Conservation (phyloP, 1,140 invertebrate species). For the Eubasilissa regina region DNA sequence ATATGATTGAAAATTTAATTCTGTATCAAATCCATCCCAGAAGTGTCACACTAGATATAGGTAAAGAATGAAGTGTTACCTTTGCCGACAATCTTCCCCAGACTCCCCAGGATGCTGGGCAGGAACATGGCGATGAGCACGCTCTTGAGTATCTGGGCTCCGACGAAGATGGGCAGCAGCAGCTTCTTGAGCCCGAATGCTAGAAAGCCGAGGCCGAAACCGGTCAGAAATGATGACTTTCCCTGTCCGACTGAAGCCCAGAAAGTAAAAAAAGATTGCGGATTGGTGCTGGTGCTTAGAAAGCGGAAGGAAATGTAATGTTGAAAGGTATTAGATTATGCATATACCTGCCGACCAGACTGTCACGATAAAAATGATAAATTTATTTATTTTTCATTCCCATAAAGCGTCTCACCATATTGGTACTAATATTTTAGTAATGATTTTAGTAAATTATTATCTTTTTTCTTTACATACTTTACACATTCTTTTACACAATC, state of each 20-base stretch:
- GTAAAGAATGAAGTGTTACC: conserved; percentile 68
- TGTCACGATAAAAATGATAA: too few relatives aligned
- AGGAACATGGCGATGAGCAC: conserved; percentile 85
- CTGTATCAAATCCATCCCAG: too few relatives aligned
- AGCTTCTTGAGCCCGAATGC: conserved; percentile 87
- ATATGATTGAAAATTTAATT: too few relatives aligned
- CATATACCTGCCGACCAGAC: too few relatives aligned
- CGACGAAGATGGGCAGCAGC: conserved; percentile 83
- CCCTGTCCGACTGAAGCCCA: conserved; percentile 62
- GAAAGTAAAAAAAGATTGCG: conserved; percentile 36
- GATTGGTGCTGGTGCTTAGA: conserved; percentile 26
- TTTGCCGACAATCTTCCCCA: conserved; percentile 87
- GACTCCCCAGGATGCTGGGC: conserved; percentile 84
- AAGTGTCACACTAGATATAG: too few relatives aligned
- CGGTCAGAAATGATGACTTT: conserved; percentile 79
- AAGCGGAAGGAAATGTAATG: neutral
- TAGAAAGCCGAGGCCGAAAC: conserved; percentile 81
- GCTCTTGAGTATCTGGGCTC: conserved; percentile 85
- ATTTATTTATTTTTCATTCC: too few relatives aligned
- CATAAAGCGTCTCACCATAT: too few relatives aligned
- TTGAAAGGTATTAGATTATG: too few relatives aligned
- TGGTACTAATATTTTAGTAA: too few relatives aligned
- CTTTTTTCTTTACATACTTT: too few relatives aligned
- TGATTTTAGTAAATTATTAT: too few relatives aligned
- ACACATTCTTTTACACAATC: too few relatives aligned